phyloP scores from a whole-genome alignment of 2,797 vertebrate species.

The Enteromius unitaeniatus region DNA sequence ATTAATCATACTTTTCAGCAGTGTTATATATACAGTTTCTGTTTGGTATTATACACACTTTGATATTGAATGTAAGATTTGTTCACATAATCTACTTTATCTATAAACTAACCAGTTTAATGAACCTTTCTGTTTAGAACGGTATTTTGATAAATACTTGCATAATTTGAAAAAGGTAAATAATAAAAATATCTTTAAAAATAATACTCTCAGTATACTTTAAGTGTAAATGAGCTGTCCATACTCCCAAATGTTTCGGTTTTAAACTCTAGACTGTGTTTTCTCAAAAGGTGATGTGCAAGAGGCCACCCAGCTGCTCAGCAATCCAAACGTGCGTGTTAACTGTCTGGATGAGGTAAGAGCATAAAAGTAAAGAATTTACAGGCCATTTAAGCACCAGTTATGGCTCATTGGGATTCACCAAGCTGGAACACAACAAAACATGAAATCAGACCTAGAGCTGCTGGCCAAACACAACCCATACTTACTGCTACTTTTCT shows the following conservation, averaged over 20 bases:
- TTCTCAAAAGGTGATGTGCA: slow-evolving; percentile 83
- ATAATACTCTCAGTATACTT: background rate
- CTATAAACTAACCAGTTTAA: background rate
- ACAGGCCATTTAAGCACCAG: background rate
- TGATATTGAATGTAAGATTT: background rate
- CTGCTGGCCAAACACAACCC: slow-evolving; percentile 17
- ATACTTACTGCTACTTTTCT: slow-evolving; percentile 17
- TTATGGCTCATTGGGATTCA: slow-evolving; percentile 8
- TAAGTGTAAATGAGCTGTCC: background rate
- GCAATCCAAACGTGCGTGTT: slow-evolving; percentile 88
- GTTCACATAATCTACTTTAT: background rate
- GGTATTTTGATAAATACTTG: background rate
- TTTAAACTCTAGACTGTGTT: slow-evolving; percentile 68
- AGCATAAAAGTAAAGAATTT: slow-evolving; percentile 4
- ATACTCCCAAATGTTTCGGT: background rate
- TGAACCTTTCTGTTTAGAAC: background rate
- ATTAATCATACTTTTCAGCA: background rate
- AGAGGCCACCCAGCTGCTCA: slow-evolving; percentile 87
- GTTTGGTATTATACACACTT: background rate
- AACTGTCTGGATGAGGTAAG: slow-evolving; percentile 92
- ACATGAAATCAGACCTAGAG: slow-evolving; percentile 7
- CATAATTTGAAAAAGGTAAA: background rate
- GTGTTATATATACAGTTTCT: background rate
- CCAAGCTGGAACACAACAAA: slow-evolving; percentile 17
- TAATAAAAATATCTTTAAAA: background rate